These are phyloP conservation scores for Sylvilagus floridanus DNA, from an alignment of 2,797 vertebrate species.

Conservation along the genomic window DNA sequence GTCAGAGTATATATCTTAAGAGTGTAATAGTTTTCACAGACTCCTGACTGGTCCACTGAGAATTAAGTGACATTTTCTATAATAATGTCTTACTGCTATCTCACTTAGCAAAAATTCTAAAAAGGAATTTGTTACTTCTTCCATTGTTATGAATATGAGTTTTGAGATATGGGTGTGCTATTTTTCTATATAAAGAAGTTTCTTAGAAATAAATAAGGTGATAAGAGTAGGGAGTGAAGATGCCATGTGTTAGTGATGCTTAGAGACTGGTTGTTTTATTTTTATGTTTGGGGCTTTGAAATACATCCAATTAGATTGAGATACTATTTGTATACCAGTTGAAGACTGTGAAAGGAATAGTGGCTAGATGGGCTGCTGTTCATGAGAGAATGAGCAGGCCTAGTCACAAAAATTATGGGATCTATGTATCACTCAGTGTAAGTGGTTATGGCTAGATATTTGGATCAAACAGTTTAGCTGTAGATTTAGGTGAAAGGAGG, in stretches of 20 bases:
- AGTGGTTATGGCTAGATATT: not conserved
- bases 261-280: slow-evolving; percentile 29
- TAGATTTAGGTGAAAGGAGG: slow-evolving; percentile 5
- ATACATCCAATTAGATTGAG: slow-evolving; percentile 27
- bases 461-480: slow-evolving; percentile 12
- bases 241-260: not conserved
- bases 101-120: not conserved
- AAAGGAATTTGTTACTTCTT: not conserved
- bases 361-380: not conserved
- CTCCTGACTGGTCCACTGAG: not conserved
- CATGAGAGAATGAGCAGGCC: not conserved
- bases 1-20: slow-evolving; percentile 1
- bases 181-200: slow-evolving; percentile 44
- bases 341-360: not conserved
- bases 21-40: not conserved
- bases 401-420: not conserved
- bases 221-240: slow-evolving; percentile 9
- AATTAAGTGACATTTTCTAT: slow-evolving; percentile 32
- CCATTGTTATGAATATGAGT: not conserved
- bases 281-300: slow-evolving; percentile 10
- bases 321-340: not conserved
- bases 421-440: not conserved
- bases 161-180: not conserved
- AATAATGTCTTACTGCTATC: not conserved
- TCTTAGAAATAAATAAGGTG: slow-evolving; percentile 38